A percentile compares a stretch with the other conserved stretches of the same genome.
Evolutionary conservation across 1,140 invertebrate species (phyloP).

Genomic region (Dinoponera quadriceps): DNA sequence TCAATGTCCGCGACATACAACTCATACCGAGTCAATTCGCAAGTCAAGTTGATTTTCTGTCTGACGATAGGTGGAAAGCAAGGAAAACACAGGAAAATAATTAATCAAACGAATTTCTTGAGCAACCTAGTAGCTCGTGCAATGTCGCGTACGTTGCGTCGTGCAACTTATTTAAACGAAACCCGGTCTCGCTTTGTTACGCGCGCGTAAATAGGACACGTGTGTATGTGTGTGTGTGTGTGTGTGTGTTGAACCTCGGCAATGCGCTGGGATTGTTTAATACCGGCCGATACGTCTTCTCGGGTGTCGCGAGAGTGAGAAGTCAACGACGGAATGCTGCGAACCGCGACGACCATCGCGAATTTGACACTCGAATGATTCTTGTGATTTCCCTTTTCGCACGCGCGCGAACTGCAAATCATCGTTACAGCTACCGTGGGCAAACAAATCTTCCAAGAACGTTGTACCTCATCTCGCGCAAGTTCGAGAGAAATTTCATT

Average conservation of each 20-base stretch:
- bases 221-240: constrained; percentile 16
- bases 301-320: background rate
- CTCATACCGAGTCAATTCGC: background rate
- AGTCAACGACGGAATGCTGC: constrained; percentile 5
- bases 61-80: background rate
- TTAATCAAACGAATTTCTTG: constrained; percentile 10
- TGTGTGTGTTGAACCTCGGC: constrained; percentile 46
- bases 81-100: constrained; percentile 25
- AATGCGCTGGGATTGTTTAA: constrained; percentile 4
- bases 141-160: background rate
- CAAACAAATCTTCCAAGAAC: background rate
- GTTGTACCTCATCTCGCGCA: constrained; percentile 12
- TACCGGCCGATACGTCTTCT: background rate
- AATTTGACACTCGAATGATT: background rate
- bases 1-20: background rate
- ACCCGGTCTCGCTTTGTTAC: background rate
- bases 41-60: background rate
- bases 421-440: too few species aligned
- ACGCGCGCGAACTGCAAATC: too few species aligned
- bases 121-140: background rate
- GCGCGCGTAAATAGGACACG: constrained; percentile 25
- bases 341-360: background rate
- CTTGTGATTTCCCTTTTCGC: too few species aligned
- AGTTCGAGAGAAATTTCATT: constrained; percentile 29
- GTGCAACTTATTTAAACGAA: constrained; percentile 65